These are phyloP conservation scores for Spilogale gracilis DNA, from an alignment of 2,113 vertebrate genomes.

Conservation along the genomic window DNA sequence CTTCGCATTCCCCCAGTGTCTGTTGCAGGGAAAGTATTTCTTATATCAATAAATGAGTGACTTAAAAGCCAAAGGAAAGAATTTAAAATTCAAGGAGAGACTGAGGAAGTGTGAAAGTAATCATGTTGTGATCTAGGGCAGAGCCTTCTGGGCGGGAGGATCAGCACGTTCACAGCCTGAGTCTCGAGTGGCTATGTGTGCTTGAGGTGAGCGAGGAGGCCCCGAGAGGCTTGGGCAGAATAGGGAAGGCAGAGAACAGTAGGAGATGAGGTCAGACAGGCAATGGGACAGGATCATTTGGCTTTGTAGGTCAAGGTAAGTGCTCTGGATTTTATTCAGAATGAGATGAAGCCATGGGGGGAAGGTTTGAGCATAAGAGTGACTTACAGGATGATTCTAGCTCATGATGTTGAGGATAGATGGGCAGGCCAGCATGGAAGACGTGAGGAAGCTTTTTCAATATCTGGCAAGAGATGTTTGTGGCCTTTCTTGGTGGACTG, in stretches of 20 bases:
- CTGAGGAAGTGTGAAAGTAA: not conserved
- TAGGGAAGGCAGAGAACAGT: not conserved
- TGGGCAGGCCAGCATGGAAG: not conserved
- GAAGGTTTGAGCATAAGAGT: slow-evolving; percentile 6
- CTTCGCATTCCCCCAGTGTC: not conserved
- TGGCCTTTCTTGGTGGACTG: not conserved
- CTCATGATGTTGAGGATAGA: not conserved
- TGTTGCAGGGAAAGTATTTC: not conserved
- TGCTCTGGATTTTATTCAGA: not conserved
- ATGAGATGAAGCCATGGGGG: not conserved
- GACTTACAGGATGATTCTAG: not conserved
- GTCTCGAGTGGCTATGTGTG: not conserved
- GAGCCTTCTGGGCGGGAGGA: not conserved
- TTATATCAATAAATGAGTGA: not conserved
- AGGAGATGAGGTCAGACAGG: too few relatives aligned
- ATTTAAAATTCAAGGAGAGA: slow-evolving; percentile 2
- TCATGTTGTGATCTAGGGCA: not conserved
- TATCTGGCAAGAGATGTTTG: not conserved
- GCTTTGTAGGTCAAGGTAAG: not conserved
- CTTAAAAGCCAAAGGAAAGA: not conserved
- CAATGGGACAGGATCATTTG: not conserved
- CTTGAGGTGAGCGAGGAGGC: not conserved
- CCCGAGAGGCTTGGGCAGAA: not conserved
- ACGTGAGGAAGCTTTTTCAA: not conserved
- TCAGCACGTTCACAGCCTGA: not conserved